Evolutionary conservation across 2,888 invertebrate species (phyloP).

Genomic region (Stenotaenia linearis): DNA sequence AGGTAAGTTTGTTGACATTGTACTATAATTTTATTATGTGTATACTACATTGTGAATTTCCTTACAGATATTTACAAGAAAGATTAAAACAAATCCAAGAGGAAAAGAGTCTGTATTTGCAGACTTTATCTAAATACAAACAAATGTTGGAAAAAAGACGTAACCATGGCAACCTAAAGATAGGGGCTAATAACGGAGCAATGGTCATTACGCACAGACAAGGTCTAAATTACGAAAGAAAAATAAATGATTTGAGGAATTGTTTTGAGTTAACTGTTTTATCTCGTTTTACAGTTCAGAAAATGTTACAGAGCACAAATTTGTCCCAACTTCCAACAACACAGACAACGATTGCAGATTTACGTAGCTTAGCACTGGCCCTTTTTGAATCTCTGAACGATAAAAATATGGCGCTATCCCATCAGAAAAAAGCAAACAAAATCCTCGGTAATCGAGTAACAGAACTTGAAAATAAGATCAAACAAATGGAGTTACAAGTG

Average conservation of each 20-base stretch:
- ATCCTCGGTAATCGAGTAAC: constrained; percentile 72
- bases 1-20: constrained; percentile 53
- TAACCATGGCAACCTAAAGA: constrained; percentile 63
- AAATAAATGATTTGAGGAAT: background rate
- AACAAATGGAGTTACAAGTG: constrained; percentile 49
- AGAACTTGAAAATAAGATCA: constrained; percentile 72
- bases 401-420: constrained; percentile 73
- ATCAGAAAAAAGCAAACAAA: constrained; percentile 80
- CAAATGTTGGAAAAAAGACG: constrained; percentile 59
- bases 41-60: background rate
- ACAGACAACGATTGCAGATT: constrained; percentile 64
- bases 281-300: constrained; percentile 56
- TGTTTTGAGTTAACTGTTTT: background rate
- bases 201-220: constrained; percentile 73
- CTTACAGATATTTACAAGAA: constrained; percentile 63
- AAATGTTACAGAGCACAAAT: constrained; percentile 62
- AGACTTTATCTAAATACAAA: constrained; percentile 69
- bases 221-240: constrained; percentile 55
- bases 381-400: constrained; percentile 78
- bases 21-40: constrained; percentile 3
- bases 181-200: constrained; percentile 55
- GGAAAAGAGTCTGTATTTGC: constrained; percentile 68
- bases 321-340: constrained; percentile 55
- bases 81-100: constrained; percentile 69
- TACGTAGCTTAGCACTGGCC: constrained; percentile 70